Conservation (phyloP, 2,888 invertebrate genomes). For the Ypsolopha scabrella region DNA sequence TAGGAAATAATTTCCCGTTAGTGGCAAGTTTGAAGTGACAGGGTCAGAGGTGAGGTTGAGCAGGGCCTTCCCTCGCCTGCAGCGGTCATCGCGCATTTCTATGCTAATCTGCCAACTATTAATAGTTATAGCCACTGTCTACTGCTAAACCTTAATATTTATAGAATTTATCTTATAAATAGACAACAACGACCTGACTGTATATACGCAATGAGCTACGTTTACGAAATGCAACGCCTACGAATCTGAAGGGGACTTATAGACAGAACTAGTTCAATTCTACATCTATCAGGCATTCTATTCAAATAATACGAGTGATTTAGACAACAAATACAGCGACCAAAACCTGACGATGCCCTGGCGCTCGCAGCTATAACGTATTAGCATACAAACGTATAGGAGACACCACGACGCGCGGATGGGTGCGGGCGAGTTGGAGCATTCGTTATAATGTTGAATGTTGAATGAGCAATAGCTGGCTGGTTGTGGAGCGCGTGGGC, state of each 20-base stretch:
- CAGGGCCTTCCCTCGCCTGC: conserved; percentile 41
- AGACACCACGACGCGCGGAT: conserved; percentile 44
- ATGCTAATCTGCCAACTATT: conserved; percentile 64
- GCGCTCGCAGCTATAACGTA: conserved; percentile 41
- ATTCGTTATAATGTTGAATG: conserved; percentile 69
- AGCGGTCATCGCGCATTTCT: conserved; percentile 57
- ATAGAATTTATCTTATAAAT: conserved; percentile 30
- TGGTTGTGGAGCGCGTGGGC: conserved; percentile 55
- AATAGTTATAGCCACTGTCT: conserved; percentile 56
- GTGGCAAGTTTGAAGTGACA: conserved; percentile 53
- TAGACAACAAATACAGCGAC: conserved; percentile 61
- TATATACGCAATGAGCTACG: conserved; percentile 38
- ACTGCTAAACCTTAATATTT: conserved; percentile 42
- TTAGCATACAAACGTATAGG: conserved; percentile 67
- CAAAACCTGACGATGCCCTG: conserved; percentile 61
- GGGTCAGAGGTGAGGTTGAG: conserved; percentile 48
- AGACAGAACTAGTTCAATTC: conserved; percentile 60
- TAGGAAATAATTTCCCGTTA: conserved; percentile 62
- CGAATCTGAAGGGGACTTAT: conserved; percentile 43
- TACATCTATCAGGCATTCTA: conserved; percentile 66
- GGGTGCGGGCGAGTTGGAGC: conserved; percentile 59
- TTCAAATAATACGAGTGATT: conserved; percentile 67
- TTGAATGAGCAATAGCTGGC: conserved; percentile 64
- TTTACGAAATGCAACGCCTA: conserved; percentile 38
- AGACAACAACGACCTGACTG: conserved; percentile 40